phyloP scores from a whole-genome alignment of 2,797 vertebrate species.

The Acipenser ruthenus region DNA sequence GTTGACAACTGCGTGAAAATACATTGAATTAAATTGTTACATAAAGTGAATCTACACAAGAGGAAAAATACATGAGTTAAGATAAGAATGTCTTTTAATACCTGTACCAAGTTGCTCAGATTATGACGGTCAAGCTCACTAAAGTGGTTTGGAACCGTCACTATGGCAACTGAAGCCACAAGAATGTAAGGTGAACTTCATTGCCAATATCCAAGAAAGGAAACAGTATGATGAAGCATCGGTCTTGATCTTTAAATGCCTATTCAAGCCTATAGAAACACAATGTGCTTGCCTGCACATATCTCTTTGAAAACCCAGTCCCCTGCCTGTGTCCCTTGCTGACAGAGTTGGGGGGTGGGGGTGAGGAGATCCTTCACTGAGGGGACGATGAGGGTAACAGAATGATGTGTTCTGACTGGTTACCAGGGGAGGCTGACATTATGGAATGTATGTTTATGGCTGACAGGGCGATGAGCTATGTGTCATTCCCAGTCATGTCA shows the following conservation, averaged over 20 bases:
- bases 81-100: no score
- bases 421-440: not conserved
- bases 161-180: no score
- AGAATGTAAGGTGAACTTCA: no score
- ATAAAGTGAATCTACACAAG: no score
- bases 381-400: not conserved
- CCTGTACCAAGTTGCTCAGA: no score
- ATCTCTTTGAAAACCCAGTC: not conserved
- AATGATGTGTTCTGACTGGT: not conserved
- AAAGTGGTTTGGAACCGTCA: no score
- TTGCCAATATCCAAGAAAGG: not conserved
- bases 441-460: not conserved
- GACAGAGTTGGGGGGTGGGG: not conserved
- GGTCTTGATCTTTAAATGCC: not conserved
- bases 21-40: no score
- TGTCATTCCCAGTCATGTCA: not conserved
- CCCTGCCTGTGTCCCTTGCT: not conserved
- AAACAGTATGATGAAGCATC: not conserved
- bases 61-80: no score
- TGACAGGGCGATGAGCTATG: not conserved
- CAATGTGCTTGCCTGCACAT: not conserved
- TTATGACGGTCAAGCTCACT: no score
- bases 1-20: no score
- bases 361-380: not conserved
- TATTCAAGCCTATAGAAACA: not conserved